Conservation (phyloP, 1,140 invertebrate species). For the Diorhabda elongata region DNA sequence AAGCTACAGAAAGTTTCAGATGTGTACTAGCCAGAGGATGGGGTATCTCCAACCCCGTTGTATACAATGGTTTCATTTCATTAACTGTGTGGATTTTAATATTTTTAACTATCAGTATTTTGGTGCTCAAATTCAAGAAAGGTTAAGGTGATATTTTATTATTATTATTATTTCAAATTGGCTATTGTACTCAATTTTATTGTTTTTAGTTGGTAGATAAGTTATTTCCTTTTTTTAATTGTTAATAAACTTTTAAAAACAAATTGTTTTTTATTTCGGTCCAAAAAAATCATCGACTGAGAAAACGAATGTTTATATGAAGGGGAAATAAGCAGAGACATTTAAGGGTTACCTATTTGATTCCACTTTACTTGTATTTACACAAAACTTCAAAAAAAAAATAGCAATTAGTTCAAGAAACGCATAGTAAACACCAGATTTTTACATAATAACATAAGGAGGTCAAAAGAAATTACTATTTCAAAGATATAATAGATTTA, state of each 20-base stretch:
- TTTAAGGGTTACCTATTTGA: no score
- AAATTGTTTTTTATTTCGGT: not conserved
- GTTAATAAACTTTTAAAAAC: not conserved
- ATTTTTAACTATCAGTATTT: slow-evolving; percentile 73
- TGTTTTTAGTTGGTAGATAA: slow-evolving; percentile 10
- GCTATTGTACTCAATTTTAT: slow-evolving; percentile 6
- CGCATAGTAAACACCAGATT: no score
- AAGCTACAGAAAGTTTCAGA: slow-evolving; percentile 87
- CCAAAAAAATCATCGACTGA: no score
- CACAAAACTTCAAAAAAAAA: no score
- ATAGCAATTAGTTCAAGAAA: no score
- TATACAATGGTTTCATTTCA: slow-evolving; percentile 83
- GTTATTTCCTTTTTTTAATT: slow-evolving; percentile 10
- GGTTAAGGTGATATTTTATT: slow-evolving; percentile 45
- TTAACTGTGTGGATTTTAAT: slow-evolving; percentile 79
- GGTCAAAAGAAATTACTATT: no score
- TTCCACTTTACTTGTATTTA: no score
- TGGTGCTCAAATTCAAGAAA: slow-evolving; percentile 79
- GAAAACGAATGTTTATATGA: no score
- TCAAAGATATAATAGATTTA: no score
- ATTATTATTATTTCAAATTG: not conserved
- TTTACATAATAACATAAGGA: no score
- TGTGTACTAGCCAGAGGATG: slow-evolving; percentile 85
- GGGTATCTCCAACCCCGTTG: slow-evolving; percentile 67
- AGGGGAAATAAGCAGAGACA: no score